A percentile compares a stretch with the other conserved stretches of the same genome.
phyloP scores from a whole-genome alignment of 2,888 invertebrate genomes.

The Clunio marinus region DNA sequence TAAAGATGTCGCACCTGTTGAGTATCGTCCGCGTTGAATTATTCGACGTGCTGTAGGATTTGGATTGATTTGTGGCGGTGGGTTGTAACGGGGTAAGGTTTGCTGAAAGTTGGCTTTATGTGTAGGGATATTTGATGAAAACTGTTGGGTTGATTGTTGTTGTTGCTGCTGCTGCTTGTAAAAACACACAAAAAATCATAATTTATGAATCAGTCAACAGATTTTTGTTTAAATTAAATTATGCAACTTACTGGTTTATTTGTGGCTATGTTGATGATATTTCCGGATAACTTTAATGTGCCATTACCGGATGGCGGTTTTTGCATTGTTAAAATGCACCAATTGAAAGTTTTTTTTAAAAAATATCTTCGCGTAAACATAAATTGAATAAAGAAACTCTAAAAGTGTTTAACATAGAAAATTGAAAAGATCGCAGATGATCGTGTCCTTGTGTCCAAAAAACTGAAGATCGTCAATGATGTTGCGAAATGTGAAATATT shows the following conservation, averaged over 20 bases:
- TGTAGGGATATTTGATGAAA: constrained; percentile 29
- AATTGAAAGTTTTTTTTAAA: neutral
- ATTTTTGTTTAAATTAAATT: neutral
- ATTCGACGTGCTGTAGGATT: neutral
- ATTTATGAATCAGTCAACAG: neutral
- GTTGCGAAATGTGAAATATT: no score
- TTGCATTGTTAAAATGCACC: constrained; percentile 36
- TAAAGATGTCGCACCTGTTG: constrained; percentile 23
- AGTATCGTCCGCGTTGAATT: constrained; percentile 25
- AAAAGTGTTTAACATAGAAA: neutral
- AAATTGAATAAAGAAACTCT: neutral
- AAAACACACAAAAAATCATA: constrained; percentile 1
- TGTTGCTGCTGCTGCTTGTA: constrained; percentile 7
- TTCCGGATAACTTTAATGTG: constrained; percentile 32
- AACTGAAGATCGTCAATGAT: no score
- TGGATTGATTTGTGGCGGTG: no score
- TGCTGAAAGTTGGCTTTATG: constrained; percentile 34
- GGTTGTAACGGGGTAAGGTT: constrained; percentile 30
- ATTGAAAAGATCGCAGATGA: no score
- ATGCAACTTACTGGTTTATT: constrained; percentile 26
- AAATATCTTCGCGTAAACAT: constrained; percentile 2
- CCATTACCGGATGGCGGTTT: constrained; percentile 31
- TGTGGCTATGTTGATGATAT: constrained; percentile 2
- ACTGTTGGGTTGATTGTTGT: neutral
- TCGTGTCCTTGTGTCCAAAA: no score